phyloP scores from a whole-genome alignment of 2,888 invertebrate genomes.

The Parnassius orleans region DNA sequence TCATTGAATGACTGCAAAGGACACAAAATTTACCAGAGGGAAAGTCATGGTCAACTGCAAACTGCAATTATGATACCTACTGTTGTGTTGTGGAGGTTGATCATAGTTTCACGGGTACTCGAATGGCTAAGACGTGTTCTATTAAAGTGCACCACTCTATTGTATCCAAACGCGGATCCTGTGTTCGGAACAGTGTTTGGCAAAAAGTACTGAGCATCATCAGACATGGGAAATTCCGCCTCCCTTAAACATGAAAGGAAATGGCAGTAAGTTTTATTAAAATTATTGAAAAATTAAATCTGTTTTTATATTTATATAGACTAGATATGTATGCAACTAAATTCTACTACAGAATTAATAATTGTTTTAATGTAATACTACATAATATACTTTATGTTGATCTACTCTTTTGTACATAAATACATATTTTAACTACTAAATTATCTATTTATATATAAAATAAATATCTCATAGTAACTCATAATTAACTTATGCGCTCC shows the following conservation, averaged over 20 bases:
- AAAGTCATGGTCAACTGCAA: constrained; percentile 66
- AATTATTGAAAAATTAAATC: too few relatives aligned
- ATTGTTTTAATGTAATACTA: too few relatives aligned
- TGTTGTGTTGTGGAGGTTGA: constrained; percentile 31
- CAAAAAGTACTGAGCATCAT: constrained; percentile 11
- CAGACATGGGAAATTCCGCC: constrained; percentile 69
- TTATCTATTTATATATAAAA: too few relatives aligned
- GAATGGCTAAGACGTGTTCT: constrained; percentile 51
- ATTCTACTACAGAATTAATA: too few relatives aligned
- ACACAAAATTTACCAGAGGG: constrained; percentile 41
- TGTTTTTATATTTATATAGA: too few relatives aligned
- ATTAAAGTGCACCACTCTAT: constrained; percentile 12
- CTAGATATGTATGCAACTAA: too few relatives aligned
- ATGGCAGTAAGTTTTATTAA: constrained; percentile 64
- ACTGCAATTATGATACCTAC: constrained; percentile 36
- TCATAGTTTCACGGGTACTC: constrained; percentile 46
- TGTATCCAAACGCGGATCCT: constrained; percentile 17
- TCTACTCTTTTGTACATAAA: too few relatives aligned
- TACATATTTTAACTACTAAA: too few relatives aligned
- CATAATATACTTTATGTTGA: too few relatives aligned
- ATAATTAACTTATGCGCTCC: too few relatives aligned
- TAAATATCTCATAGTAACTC: too few relatives aligned
- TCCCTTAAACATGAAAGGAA: constrained; percentile 68
- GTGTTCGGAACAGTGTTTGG: constrained; percentile 19
- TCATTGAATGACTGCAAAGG: constrained; percentile 13